These are phyloP conservation scores for Masticophis lateralis DNA, from an alignment of 2,797 vertebrate genomes.

Conservation along the genomic window DNA sequence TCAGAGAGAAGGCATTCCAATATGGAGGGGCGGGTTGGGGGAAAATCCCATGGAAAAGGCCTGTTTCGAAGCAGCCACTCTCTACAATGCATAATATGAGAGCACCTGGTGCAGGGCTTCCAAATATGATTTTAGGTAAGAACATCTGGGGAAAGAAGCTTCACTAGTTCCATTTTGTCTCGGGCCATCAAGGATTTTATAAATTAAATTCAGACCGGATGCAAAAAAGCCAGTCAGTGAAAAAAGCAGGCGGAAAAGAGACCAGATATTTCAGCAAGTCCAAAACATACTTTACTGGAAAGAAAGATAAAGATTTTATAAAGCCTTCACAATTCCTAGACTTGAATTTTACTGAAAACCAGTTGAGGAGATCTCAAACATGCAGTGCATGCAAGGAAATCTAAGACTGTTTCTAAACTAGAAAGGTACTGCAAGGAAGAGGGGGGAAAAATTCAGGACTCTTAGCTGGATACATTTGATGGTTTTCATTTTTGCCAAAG, in stretches of 20 bases:
- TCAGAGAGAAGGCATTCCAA: neutral
- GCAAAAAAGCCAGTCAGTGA: neutral
- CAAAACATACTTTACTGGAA: neutral
- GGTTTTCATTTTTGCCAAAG: neutral
- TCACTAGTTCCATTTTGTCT: neutral
- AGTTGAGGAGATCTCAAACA: neutral
- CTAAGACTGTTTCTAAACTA: neutral
- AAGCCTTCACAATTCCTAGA: neutral
- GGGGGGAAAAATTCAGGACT: neutral
- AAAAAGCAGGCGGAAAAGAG: neutral
- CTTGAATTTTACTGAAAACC: neutral
- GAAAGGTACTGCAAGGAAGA: neutral
- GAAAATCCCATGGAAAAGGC: neutral
- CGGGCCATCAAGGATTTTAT: neutral
- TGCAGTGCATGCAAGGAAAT: neutral
- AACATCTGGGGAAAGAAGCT: neutral
- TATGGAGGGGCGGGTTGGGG: neutral
- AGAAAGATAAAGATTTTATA: neutral
- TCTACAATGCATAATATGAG: neutral
- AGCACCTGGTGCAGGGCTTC: neutral
- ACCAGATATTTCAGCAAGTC: neutral
- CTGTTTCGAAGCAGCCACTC: neutral
- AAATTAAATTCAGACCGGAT: neutral
- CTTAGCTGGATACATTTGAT: neutral
- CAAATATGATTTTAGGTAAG: neutral